Percentiles rank a stretch among this genome's conserved stretches.
Evolutionary conservation across 2,113 vertebrate species (phyloP).

Genomic region (Cebus imitator): DNA sequence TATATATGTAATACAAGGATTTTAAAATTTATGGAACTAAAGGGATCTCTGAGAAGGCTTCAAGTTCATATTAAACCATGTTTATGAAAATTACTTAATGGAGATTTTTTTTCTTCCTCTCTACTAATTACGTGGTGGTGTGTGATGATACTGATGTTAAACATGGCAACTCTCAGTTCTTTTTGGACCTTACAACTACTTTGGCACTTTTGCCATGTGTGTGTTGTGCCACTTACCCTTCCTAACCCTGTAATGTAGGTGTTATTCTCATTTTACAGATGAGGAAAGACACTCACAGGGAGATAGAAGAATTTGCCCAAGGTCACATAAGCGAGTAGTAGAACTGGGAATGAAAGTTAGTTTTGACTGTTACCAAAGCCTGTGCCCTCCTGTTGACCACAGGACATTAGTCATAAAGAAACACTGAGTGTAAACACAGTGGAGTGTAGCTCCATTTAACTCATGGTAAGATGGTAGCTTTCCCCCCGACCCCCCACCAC

Average conservation of each 20-base stretch:
- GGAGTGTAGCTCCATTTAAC: not conserved
- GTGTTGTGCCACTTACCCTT: not conserved
- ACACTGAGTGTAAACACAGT: not conserved
- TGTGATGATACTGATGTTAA: not conserved
- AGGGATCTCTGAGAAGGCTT: constrained; percentile 10
- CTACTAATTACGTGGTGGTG: not conserved
- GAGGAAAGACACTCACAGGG: not conserved
- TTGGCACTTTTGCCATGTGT: not conserved
- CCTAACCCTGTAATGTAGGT: not conserved
- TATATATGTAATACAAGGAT: not conserved
- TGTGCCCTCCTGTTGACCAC: not conserved
- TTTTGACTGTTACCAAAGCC: not conserved
- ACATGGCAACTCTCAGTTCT: not conserved
- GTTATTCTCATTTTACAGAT: not conserved
- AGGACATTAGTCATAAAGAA: not conserved
- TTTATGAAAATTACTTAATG: constrained; percentile 20
- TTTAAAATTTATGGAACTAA: constrained; percentile 1
- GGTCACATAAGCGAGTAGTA: not conserved
- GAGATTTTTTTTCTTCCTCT: not conserved
- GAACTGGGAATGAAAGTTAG: not conserved
- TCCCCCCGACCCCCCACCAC: not conserved
- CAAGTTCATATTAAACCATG: not conserved
- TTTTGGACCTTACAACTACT: not conserved
- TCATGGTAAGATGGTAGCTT: not conserved
- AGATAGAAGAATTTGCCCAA: not conserved